Base-by-base conservation (phyloP, 1,140 invertebrate genomes). In the Euura lappo region DNA sequence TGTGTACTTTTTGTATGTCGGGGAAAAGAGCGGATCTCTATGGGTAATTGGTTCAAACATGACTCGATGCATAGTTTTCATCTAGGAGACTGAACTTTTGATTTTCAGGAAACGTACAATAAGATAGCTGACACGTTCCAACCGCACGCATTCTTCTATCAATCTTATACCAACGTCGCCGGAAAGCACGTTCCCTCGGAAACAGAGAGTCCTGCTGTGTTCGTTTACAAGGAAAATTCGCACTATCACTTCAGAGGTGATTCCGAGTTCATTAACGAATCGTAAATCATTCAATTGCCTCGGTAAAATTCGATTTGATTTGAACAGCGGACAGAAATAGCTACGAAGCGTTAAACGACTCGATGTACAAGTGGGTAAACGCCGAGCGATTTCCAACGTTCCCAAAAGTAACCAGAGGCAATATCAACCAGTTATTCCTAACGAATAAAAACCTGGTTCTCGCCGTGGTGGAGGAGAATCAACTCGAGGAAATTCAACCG, bases 381-480 rank as follows among this genome's bases (percentile, higher is more conserved):
- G 89, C 92, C 64, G 97, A 99, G 84, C 89, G 97, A 73, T 99
- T 98, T 89, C 91, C 93, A 46, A 93, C 94, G 68, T 98, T 98
- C 80, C 94, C 96, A 7, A 96, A 95, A 90, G 91, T 97, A 6
- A 95, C 95, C 6, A 86, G 92, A 72, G 93, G 93, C 68, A 97
- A 96, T 83, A 93, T 97, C 73, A 91, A 95, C 86, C 92, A 96
- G 84, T 83, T 97, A 66, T 89, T 96, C 75, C 89, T 93, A 77
- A 95, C 95, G n/a, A 93, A 93, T 82, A 97, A 97, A 83, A 95
- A 93, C 84, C 85, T 98, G 70, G 96, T 96, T 42, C 88, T 97
- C 65, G 96, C 93, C 28, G 93, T 97, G 68, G 91, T 97, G 0
- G 93, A 95, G 81, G 96, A 97, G 89, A 96, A 96, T 85, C 96